phyloP scores from a whole-genome alignment of 2,113 vertebrate genomes.

The Silurus asotus region DNA sequence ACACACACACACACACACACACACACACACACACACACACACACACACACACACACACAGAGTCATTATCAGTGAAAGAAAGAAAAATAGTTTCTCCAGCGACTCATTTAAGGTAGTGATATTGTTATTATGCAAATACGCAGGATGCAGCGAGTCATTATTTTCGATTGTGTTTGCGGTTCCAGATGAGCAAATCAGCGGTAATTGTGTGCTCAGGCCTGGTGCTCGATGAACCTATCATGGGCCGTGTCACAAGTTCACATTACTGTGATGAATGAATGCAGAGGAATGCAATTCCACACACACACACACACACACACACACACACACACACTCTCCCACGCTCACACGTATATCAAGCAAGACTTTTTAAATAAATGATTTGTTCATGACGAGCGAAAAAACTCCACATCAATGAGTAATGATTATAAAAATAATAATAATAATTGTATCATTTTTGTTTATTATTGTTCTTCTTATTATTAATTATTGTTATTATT shows the following conservation, averaged over 20 bases:
- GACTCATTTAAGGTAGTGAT: slow-evolving; percentile 65
- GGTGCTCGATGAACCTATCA: slow-evolving; percentile 50
- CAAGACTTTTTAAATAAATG: background rate
- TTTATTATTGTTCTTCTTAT: too few relatives aligned
- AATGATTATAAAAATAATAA: background rate
- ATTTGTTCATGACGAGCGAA: background rate
- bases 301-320: slow-evolving; percentile 31
- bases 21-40: slow-evolving; percentile 13
- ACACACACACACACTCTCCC: slow-evolving; percentile 27
- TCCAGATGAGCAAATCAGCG: slow-evolving; percentile 65
- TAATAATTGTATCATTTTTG: background rate
- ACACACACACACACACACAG: background rate
- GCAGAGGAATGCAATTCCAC: slow-evolving; percentile 20
- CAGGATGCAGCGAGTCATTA: slow-evolving; percentile 60
- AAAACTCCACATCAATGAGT: background rate
- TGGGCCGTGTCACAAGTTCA: slow-evolving; percentile 58
- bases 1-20: slow-evolving; percentile 1
- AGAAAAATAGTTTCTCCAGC: slow-evolving; percentile 56
- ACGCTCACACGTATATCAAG: background rate
- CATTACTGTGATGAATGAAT: slow-evolving; percentile 58
- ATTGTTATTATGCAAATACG: slow-evolving; percentile 70
- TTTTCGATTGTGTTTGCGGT: slow-evolving; percentile 62
- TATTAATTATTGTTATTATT: too few relatives aligned
- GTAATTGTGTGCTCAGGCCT: slow-evolving; percentile 61
- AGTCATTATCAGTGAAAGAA: slow-evolving; percentile 51